Evolutionary conservation across 2,888 invertebrate species (phyloP), one percentile per base, ranked within the genome.

Genomic region (Acleris literana): DNA sequence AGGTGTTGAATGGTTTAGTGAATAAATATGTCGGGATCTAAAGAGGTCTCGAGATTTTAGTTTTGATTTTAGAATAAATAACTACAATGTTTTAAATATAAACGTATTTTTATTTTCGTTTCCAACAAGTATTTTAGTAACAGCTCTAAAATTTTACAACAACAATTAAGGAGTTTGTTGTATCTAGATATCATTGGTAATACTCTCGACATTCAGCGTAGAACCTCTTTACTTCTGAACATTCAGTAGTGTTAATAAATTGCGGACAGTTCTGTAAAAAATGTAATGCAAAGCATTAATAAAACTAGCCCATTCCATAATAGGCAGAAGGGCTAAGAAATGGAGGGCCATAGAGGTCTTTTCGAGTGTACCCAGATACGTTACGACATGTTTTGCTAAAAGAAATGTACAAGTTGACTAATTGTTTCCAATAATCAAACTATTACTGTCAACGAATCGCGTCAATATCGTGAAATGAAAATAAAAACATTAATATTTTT

Each of bases 191-290:
- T 54, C 54, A 55, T 55, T 71, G 46, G 64, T 71, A 87, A 72
- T 66, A 87, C 18, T 84, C 78, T 69, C 75, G 77, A 68, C 89
- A 90, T 60, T 83, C 81, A 5, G 80, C 78, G 54, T 76, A 84
- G 69, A 86, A 87, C 7, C 72, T 69, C 66, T 81, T 81, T 60
- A 80, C 74, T 71, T 83, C 75, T 0, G 59, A 17, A 65, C 90
- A 90, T 60, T 74, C 73, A 62, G 69, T 63, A 0, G 77, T 76
- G 16, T 79, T 72, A 60, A 85, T 71, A 6, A 74, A 29, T 2
- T 68, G 69, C 18, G 90, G 90, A 69, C 90, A 90, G 43, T 84
- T 75, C 90, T 90, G 84, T 17, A 86, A 87, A 33, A 64, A 63
- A 65, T 29, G 13, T 33, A 56, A 68, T 75, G 22, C 17, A n/a